Conservation (phyloP, 1,140 invertebrate species). For the Solen grandis region DNA sequence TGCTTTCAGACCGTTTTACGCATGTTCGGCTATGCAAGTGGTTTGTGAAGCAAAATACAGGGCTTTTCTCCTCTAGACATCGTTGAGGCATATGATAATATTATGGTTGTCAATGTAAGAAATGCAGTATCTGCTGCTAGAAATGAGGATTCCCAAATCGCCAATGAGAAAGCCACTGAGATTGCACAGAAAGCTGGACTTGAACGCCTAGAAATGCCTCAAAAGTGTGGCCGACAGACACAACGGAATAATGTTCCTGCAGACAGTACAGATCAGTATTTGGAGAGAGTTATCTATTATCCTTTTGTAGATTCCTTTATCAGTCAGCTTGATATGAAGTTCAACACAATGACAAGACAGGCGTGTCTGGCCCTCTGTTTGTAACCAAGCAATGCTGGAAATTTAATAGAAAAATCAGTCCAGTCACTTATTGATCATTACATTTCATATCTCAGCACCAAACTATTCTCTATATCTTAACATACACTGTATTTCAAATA, state of each 20-base stretch:
- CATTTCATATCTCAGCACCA: too few relatives aligned
- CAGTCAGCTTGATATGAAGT: neutral
- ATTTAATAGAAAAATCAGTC: neutral
- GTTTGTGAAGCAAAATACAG: conserved; percentile 49
- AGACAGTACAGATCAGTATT: neutral
- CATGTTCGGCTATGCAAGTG: conserved; percentile 39
- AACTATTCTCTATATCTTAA: too few relatives aligned
- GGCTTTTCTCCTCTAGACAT: conserved; percentile 49
- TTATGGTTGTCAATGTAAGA: conserved; percentile 46
- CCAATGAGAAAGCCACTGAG: neutral
- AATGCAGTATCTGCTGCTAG: neutral
- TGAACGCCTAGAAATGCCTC: neutral
- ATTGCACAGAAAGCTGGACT: conserved; percentile 3
- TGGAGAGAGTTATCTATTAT: conserved; percentile 12
- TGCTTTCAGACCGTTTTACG: conserved; percentile 29
- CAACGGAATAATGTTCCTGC: conserved; percentile 17
- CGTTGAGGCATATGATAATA: conserved; percentile 39
- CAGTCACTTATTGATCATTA: neutral
- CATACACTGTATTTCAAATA: too few relatives aligned
- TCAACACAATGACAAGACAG: neutral
- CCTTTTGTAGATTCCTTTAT: conserved; percentile 38
- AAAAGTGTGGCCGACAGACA: conserved; percentile 18
- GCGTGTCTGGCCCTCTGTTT: neutral
- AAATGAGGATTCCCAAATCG: neutral
- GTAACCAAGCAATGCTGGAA: neutral